A percentile compares a stretch with the other conserved stretches of the same genome.
Conservation (phyloP, 2,113 vertebrate species). For the Coptodon rendalli region DNA sequence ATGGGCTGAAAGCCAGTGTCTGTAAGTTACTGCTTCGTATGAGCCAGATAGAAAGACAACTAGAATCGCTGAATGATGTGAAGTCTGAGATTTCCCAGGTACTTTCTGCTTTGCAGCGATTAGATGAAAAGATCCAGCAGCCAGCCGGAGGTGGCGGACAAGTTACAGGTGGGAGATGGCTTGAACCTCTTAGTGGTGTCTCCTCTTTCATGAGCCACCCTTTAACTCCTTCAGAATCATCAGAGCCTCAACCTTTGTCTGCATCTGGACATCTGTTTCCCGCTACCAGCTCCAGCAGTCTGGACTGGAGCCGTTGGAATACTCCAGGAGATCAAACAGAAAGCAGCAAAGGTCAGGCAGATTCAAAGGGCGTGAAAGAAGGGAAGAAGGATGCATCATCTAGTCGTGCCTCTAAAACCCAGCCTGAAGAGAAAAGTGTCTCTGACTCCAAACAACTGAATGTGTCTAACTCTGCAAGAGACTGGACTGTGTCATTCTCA, state of each 20-base stretch:
- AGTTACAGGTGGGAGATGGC: constrained; percentile 62
- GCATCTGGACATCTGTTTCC: constrained; percentile 68
- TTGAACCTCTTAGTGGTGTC: constrained; percentile 70
- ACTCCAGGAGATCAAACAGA: constrained; percentile 28
- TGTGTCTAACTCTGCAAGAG: constrained; percentile 78
- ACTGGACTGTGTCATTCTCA: constrained; percentile 77
- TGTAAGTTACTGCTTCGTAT: constrained; percentile 89
- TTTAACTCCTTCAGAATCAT: constrained; percentile 70
- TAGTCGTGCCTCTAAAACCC: constrained; percentile 77
- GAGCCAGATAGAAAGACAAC: constrained; percentile 89
- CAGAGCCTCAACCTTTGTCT: constrained; percentile 69
- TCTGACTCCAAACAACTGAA: constrained; percentile 81
- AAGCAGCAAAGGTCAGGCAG: constrained; percentile 24
- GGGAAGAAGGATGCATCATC: constrained; percentile 80
- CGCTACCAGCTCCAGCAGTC: constrained; percentile 79
- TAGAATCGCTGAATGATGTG: constrained; percentile 89
- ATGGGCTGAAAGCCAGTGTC: constrained; percentile 85
- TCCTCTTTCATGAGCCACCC: constrained; percentile 74
- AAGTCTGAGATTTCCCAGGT: constrained; percentile 92
- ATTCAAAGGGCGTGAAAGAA: constrained; percentile 70
- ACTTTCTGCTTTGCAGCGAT: constrained; percentile 82
- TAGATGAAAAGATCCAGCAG: constrained; percentile 90
- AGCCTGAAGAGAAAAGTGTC: constrained; percentile 80
- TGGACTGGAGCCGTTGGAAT: constrained; percentile 68
- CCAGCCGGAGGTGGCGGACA: constrained; percentile 63